Evolutionary conservation across 2,113 vertebrate genomes (phyloP).

Genomic region (Spea multiplicata): DNA sequence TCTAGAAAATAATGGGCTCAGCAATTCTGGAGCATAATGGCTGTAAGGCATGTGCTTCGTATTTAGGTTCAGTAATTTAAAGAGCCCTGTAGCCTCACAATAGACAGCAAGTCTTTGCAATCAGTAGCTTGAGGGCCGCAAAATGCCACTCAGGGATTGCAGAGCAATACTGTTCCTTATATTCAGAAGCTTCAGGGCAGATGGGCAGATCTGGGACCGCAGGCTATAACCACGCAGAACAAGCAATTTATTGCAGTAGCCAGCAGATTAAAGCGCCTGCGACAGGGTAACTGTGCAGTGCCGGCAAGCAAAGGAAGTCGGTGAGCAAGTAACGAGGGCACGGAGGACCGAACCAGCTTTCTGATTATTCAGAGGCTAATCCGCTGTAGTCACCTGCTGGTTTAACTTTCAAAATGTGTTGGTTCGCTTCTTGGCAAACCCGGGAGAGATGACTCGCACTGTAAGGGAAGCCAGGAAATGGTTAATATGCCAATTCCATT

Average conservation of each 20-base stretch:
- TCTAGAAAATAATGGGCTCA: no score
- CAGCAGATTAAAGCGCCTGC: slow-evolving; percentile 4
- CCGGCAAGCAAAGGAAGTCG: slow-evolving; percentile 4
- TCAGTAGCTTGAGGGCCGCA: neutral
- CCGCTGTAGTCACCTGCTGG: slow-evolving; percentile 28
- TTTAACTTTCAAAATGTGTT: slow-evolving; percentile 13
- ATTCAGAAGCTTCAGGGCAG: neutral
- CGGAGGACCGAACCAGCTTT: slow-evolving; percentile 36
- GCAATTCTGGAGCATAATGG: no score
- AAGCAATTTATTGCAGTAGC: slow-evolving; percentile 6
- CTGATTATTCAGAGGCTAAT: slow-evolving; percentile 34
- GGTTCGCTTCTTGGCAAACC: no score
- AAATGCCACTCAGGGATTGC: neutral
- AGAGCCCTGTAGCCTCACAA: no score
- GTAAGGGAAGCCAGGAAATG: no score
- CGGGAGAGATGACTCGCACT: no score
- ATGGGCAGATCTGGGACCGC: neutral
- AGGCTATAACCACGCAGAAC: slow-evolving; percentile 13
- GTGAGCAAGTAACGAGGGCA: slow-evolving; percentile 13
- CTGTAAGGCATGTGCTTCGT: no score
- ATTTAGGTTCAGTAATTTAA: no score
- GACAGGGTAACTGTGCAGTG: slow-evolving; percentile 7
- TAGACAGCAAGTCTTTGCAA: neutral
- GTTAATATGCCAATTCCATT: no score
- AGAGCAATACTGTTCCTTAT: neutral